Base-by-base conservation (phyloP, 2,888 invertebrate species). In the Melieria picta region DNA sequence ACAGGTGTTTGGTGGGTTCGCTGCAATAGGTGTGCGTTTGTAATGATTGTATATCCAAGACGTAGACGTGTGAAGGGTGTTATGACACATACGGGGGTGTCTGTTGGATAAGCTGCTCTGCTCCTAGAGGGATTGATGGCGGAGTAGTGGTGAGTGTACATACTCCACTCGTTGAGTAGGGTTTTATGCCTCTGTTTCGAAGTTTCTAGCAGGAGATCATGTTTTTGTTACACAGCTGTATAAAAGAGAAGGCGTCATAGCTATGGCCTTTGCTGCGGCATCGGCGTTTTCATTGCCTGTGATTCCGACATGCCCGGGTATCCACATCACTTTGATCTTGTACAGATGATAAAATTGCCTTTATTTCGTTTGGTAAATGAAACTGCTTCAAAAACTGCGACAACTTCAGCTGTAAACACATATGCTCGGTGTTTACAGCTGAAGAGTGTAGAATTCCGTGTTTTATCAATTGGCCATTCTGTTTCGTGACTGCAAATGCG, bases 301-400 rank as follows among this genome's bases (percentile, higher is more conserved):
- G 13, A 63, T 63, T 3, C 63, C 46, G 7, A 13, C 63, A 13
- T 63, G 46, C 7, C 47, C 63, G 13, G 13, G 63, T 47, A 48
- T 47, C 63, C 63, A 63, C 63, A 63, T 47, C 7, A 63, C n/a
- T 63, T n/a, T 43, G 30, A 42, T 42, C 43, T 60, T 60, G 43
- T 10, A 16, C 55, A 55, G 6, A 55, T 55, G 55, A 6, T 55
- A 6, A 55, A 55, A 4, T 55, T 55, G 5, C 55, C 55, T 55
- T 6, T 11, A 1, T 55, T 11, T 11, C n/a, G n/a, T 16, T 55
- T 55, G 11, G 55, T 5, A 11, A 13, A 55, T 5, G 5, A 10
- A 7, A 7, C 50, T 30, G 30, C 30, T 30, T 30, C 30, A 30
- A 30, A 30, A 30, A 30, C 30, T 30, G 30, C 30, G 30, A 30